Evolutionary conservation across 2,888 invertebrate species (phyloP), one percentile per base, ranked within the genome.

Genomic region (Catocala nupta): DNA sequence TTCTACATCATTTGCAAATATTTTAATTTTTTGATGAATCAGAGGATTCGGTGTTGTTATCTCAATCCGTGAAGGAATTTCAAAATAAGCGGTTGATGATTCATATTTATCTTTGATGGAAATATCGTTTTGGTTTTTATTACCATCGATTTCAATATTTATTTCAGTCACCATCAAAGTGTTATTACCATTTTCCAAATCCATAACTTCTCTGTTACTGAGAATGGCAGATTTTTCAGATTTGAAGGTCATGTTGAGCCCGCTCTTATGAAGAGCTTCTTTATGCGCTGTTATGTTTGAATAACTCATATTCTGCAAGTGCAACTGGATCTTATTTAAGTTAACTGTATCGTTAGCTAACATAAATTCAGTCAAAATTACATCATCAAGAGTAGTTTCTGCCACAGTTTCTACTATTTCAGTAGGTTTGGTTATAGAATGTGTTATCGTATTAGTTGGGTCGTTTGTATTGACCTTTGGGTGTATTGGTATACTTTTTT

Each of bases 131-230:
- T 58, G 44, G 11, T n/a, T 53, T 42, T 33, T 47, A 42, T 52
- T 9, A n/a, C 0, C 34, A 5, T 59, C 57, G 51, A 62, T 55
- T 45, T 65, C 57, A 7, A 49, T 8, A n/a, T 56, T 49, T 12
- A 47, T 44, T 48, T 13, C 25, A 8, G 49, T 48, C 57, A 11
- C 13, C 16, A 13, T 34, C 10, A 44, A 44, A 44, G 51, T 16
- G 57, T 53, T 12, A 34, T 33, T 59, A 8, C 57, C 51, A n/a
- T 47, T 49, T 9, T 59, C 39, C 5, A 52, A n/a, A 7, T 73
- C 59, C 7, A 70, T 7, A 25, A 47, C 42, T 43, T 70, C 63
- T 72, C 57, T 48, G 33, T 43, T 53, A 50, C 16, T 57, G 25
- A 39, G 13, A 47, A 67, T 12, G 5, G 44, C 25, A 33, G 47